Evolutionary conservation across 1,140 invertebrate genomes (phyloP).

Genomic region (Trissolcus basalis): DNA sequence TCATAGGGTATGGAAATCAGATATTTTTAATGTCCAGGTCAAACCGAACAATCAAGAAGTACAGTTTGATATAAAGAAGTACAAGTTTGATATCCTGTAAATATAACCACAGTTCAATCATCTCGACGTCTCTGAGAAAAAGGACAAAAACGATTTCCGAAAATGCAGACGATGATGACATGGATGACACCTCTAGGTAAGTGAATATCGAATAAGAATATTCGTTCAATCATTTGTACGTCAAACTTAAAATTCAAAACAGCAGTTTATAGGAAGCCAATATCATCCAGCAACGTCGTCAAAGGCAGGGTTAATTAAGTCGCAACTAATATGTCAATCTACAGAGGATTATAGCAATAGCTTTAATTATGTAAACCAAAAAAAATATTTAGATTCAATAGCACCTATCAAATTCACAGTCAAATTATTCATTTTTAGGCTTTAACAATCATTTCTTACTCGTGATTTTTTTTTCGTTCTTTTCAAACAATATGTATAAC

Average conservation of each 20-base stretch:
- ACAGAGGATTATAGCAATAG: constrained; percentile 76
- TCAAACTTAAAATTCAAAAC: constrained; percentile 83
- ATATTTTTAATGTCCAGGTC: constrained; percentile 80
- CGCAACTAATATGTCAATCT: constrained; percentile 80
- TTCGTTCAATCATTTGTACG: constrained; percentile 86
- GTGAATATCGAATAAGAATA: constrained; percentile 87
- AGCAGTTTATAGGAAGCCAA: constrained; percentile 85
- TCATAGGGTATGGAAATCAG: too few species aligned
- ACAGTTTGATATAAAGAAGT: constrained; percentile 83
- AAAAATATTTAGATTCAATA: constrained; percentile 82
- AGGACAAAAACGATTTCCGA: constrained; percentile 79
- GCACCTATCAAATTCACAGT: constrained; percentile 76
- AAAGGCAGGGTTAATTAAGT: constrained; percentile 77
- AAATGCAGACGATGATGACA: constrained; percentile 79
- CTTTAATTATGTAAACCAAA: constrained; percentile 73
- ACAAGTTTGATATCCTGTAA: constrained; percentile 86
- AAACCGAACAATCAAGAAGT: constrained; percentile 86
- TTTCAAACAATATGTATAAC: too few species aligned
- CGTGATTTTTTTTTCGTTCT: too few species aligned
- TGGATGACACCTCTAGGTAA: constrained; percentile 81
- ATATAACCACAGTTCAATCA: constrained; percentile 87
- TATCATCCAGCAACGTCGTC: constrained; percentile 79
- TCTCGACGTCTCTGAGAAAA: constrained; percentile 86
- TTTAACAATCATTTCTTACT: too few species aligned
- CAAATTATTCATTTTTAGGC: too few species aligned